A percentile compares a stretch with the other conserved stretches of the same genome.
Evolutionary conservation across 2,113 vertebrate species (phyloP).

Genomic region (Vanacampus margaritifer): DNA sequence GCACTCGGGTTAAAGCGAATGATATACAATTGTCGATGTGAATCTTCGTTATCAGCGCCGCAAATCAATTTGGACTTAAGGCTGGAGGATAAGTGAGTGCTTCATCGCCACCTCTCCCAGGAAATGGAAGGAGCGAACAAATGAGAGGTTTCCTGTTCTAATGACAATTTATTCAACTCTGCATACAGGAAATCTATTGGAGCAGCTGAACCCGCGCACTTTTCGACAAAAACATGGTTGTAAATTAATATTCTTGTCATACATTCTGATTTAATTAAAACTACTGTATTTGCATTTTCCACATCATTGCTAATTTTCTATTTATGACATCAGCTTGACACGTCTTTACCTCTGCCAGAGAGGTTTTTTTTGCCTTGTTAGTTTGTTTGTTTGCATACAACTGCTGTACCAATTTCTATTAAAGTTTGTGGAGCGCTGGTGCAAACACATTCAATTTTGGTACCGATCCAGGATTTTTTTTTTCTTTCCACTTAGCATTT

Average conservation of each 20-base stretch:
- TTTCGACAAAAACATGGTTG: too few species aligned
- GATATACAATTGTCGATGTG: conserved; percentile 20
- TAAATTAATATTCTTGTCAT: too few species aligned
- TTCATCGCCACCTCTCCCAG: background rate
- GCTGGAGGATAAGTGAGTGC: background rate
- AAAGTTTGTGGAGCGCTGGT: background rate
- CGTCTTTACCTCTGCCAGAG: background rate
- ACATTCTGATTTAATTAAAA: too few species aligned
- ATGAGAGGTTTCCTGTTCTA: background rate
- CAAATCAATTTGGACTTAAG: conserved; percentile 14
- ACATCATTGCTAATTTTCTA: background rate
- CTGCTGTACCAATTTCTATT: background rate
- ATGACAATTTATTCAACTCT: too few species aligned
- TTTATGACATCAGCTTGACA: background rate
- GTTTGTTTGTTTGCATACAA: background rate
- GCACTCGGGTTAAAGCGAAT: conserved; percentile 9
- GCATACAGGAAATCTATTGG: too few species aligned
- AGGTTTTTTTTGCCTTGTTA: background rate
- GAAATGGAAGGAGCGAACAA: background rate
- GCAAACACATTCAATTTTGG: background rate
- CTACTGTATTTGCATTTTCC: too few species aligned
- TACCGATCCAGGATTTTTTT: background rate
- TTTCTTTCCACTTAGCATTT: background rate
- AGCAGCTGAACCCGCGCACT: too few species aligned
- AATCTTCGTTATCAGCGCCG: conserved; percentile 8